Conservation (phyloP, 2,888 invertebrate genomes). For the Griposia aprilina region DNA sequence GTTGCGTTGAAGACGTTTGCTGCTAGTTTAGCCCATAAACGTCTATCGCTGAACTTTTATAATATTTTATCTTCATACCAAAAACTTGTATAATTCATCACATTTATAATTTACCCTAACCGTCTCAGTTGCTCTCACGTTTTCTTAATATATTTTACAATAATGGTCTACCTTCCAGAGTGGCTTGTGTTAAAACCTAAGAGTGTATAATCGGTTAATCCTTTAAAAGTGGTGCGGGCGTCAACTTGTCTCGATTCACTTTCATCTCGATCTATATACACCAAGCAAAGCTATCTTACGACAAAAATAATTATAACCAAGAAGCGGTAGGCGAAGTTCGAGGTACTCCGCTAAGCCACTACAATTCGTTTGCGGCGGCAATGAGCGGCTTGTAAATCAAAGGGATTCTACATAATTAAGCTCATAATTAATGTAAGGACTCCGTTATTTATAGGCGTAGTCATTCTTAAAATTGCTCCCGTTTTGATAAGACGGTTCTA, state of each 20-base stretch:
- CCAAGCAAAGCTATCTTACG: constrained; percentile 77
- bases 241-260: constrained; percentile 86
- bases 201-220: constrained; percentile 79
- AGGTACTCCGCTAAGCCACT: constrained; percentile 88
- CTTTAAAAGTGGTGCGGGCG: constrained; percentile 82
- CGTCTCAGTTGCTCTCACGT: constrained; percentile 1
- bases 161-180: constrained; percentile 8
- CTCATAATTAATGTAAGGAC: constrained; percentile 90
- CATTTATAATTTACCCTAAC: background rate
- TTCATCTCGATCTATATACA: constrained; percentile 85
- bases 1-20: background rate
- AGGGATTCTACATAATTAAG: constrained; percentile 90
- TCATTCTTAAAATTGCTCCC: constrained; percentile 89
- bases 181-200: constrained; percentile 57
- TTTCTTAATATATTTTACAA: constrained; percentile 19
- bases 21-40: background rate
- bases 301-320: constrained; percentile 89
- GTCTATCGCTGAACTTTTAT: background rate
- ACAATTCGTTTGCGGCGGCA: constrained; percentile 89
- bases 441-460: constrained; percentile 88
- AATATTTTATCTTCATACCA: background rate
- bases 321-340: constrained; percentile 81
- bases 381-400: constrained; percentile 90
- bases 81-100: background rate
- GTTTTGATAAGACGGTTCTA: constrained; percentile 84